Conservation (phyloP, 2,888 invertebrate species). For the Agonopterix heracliana region DNA sequence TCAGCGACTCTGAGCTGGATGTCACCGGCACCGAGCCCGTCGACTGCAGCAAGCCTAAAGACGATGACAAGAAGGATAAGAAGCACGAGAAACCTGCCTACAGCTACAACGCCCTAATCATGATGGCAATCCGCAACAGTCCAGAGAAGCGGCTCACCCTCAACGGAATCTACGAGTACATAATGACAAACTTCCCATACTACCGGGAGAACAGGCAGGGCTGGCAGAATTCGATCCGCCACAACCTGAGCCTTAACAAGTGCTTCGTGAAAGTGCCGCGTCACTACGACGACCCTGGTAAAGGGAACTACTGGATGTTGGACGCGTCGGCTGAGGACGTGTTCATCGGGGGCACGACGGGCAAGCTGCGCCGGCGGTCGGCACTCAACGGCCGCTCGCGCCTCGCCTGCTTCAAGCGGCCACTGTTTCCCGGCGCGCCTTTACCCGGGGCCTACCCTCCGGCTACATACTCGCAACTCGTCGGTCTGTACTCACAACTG, state of each 20-base stretch:
- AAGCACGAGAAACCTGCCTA: slow-evolving; percentile 96
- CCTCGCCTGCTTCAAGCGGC: slow-evolving; percentile 91
- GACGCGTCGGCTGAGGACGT: slow-evolving; percentile 99
- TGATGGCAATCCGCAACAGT: slow-evolving; percentile 99
- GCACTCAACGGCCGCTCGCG: slow-evolving; percentile 92
- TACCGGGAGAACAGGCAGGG: slow-evolving; percentile 98
- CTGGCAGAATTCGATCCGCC: slow-evolving; percentile 99
- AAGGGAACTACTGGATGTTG: slow-evolving; percentile 99
- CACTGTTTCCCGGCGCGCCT: slow-evolving; percentile 78
- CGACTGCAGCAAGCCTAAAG: slow-evolving; percentile 79
- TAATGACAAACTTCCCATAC: slow-evolving; percentile 98
- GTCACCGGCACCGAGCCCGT: slow-evolving; percentile 86
- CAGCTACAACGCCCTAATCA: slow-evolving; percentile 99
- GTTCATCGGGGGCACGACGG: slow-evolving; percentile 98
- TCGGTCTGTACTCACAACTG: slow-evolving; percentile 78
- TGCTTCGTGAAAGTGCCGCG: slow-evolving; percentile 98
- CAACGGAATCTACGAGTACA: slow-evolving; percentile 99
- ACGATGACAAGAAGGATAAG: slow-evolving; percentile 65
- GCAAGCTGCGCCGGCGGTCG: slow-evolving; percentile 91
- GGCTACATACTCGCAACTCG: slow-evolving; percentile 74
- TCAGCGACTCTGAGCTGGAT: slow-evolving; percentile 83
- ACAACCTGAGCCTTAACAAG: slow-evolving; percentile 98
- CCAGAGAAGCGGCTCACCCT: slow-evolving; percentile 95
- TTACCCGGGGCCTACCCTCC: slow-evolving; percentile 77
- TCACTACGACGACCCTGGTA: slow-evolving; percentile 99